A percentile compares a stretch with the other conserved stretches of the same genome.
phyloP scores from a whole-genome alignment of 2,113 vertebrate species.

The Amphiprion percula region DNA sequence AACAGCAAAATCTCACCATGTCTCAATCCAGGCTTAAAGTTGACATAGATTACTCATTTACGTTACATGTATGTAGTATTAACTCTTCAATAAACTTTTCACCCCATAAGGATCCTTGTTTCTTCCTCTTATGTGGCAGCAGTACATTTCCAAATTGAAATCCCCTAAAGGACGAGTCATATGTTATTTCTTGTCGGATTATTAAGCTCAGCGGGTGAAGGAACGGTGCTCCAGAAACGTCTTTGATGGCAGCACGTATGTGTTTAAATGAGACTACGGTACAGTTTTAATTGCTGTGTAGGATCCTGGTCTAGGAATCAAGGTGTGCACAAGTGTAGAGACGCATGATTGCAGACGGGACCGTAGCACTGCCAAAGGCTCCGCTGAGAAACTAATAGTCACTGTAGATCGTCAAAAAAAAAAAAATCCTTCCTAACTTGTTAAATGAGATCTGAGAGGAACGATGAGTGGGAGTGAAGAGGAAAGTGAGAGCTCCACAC shows the following conservation, averaged over 20 bases:
- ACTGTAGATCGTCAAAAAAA: constrained; percentile 48
- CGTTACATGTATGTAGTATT: too few relatives aligned
- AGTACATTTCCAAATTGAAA: too few relatives aligned
- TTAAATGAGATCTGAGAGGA: constrained; percentile 67
- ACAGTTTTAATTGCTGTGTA: constrained; percentile 57
- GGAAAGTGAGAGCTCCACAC: constrained; percentile 61
- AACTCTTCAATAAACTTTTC: too few relatives aligned
- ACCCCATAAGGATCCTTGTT: too few relatives aligned
- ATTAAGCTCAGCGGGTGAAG: neutral
- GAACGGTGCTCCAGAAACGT: neutral
- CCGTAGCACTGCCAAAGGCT: constrained; percentile 46
- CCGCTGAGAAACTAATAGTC: constrained; percentile 53
- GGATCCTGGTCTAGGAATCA: constrained; percentile 29
- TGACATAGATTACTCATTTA: too few relatives aligned
- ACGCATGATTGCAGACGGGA: constrained; percentile 54
- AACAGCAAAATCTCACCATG: too few relatives aligned
- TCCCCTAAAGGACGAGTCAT: too few relatives aligned
- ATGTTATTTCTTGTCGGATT: too few relatives aligned
- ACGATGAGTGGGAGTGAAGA: constrained; percentile 59
- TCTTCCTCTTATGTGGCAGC: too few relatives aligned
- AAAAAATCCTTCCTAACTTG: constrained; percentile 51
- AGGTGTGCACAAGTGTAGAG: constrained; percentile 57
- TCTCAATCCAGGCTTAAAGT: too few relatives aligned
- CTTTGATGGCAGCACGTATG: constrained; percentile 20
- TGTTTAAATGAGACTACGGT: constrained; percentile 14